Evolutionary conservation across 2,888 invertebrate species (phyloP).

Genomic region (Lapara coniferarum): DNA sequence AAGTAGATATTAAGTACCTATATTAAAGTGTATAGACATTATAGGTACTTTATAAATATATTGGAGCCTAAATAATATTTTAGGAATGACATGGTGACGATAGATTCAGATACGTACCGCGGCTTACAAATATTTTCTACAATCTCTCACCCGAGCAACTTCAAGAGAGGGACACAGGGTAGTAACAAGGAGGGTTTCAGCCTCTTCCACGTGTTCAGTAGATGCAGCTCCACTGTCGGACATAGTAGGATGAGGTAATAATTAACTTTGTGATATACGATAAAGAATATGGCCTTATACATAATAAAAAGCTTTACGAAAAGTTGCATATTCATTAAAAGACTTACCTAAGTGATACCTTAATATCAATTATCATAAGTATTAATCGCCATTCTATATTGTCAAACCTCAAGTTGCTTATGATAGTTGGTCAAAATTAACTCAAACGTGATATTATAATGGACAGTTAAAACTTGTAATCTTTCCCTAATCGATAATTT

Average conservation of each 20-base stretch:
- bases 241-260: slow-evolving; percentile 85
- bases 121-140: slow-evolving; percentile 91
- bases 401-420: neutral
- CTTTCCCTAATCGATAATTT: no score
- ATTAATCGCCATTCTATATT: no score
- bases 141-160: slow-evolving; percentile 88
- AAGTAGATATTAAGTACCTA: neutral
- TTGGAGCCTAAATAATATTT: neutral
- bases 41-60: no score
- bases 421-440: neutral
- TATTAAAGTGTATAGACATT: neutral
- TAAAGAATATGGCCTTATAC: no score
- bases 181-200: slow-evolving; percentile 88
- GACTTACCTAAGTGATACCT: no score
- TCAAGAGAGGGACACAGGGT: slow-evolving; percentile 85
- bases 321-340: no score
- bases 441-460: no score
- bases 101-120: slow-evolving; percentile 88
- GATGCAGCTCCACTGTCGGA: slow-evolving; percentile 88
- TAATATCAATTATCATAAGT: no score
- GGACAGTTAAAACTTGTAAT: no score
- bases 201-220: slow-evolving; percentile 87
- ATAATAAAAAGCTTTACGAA: no score
- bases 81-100: slow-evolving; percentile 87
- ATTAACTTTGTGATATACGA: no score